Conservation (phyloP, 2,113 vertebrate genomes). For the Pteropus alecto region DNA sequence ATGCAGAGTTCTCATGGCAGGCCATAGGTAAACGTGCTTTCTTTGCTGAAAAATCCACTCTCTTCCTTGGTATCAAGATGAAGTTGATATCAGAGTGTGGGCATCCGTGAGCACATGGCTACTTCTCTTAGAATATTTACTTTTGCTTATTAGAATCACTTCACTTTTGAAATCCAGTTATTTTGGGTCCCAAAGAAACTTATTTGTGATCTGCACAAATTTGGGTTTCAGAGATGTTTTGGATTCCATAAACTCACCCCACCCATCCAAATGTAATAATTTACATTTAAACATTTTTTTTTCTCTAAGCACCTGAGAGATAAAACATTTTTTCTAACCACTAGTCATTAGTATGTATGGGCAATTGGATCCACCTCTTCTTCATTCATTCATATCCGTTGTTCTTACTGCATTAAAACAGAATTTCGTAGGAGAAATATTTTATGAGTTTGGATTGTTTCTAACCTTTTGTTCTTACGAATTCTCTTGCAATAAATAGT, state of each 20-base stretch:
- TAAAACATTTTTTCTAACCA: neutral
- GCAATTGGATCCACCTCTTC: neutral
- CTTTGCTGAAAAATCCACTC: neutral
- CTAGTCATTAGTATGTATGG: neutral
- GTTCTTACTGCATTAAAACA: conserved; percentile 1
- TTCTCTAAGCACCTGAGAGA: neutral
- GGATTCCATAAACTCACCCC: neutral
- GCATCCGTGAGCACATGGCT: neutral
- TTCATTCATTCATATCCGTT: neutral
- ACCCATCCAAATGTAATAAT: neutral
- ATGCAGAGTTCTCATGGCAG: neutral
- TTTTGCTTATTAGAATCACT: neutral
- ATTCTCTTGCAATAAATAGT: neutral
- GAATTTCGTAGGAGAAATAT: neutral
- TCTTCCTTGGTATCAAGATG: neutral
- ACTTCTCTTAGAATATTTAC: neutral
- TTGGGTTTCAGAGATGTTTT: neutral
- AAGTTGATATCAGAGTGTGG: neutral
- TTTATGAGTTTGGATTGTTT: neutral
- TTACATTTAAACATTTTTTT: neutral
- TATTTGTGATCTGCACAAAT: neutral
- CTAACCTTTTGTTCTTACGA: neutral
- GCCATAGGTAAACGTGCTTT: neutral
- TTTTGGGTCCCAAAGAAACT: neutral
- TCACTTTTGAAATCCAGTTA: neutral